Conservation (phyloP, 1,140 invertebrate genomes). For the Homalodisca vitripennis region DNA sequence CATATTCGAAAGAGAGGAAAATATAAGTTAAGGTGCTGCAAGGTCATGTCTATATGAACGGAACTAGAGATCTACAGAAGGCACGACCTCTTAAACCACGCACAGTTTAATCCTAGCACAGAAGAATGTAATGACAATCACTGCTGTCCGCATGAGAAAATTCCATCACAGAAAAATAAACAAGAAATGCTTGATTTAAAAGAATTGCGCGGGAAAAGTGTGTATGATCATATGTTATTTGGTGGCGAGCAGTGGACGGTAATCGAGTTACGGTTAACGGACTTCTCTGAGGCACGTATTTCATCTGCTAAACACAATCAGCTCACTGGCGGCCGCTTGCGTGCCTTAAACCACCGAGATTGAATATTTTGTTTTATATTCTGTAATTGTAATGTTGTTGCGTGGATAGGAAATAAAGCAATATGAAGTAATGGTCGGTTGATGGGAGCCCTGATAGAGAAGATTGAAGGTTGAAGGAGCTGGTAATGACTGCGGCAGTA, state of each 20-base stretch:
- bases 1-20: too few species aligned
- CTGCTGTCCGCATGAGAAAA: too few species aligned
- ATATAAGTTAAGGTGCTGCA: too few species aligned
- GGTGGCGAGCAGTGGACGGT: neutral
- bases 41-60: too few species aligned
- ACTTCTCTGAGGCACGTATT: slow-evolving; percentile 17
- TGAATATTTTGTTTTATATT: slow-evolving; percentile 18
- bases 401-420: slow-evolving; percentile 18
- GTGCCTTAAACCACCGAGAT: neutral
- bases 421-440: neutral
- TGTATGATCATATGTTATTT: slow-evolving; percentile 14
- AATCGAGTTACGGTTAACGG: slow-evolving; percentile 15
- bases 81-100: too few species aligned
- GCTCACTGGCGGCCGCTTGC: neutral
- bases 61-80: too few species aligned
- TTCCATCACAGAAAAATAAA: too few species aligned
- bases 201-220: slow-evolving; percentile 11
- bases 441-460: slow-evolving; percentile 24
- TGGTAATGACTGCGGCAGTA: slow-evolving; percentile 7
- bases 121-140: too few species aligned
- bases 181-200: too few species aligned
- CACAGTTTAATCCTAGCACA: too few species aligned
- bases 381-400: slow-evolving; percentile 17
- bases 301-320: slow-evolving; percentile 14
- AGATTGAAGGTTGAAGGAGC: slow-evolving; percentile 18